Conservation (phyloP, 2,888 invertebrate species). For the Beris morrisii region DNA sequence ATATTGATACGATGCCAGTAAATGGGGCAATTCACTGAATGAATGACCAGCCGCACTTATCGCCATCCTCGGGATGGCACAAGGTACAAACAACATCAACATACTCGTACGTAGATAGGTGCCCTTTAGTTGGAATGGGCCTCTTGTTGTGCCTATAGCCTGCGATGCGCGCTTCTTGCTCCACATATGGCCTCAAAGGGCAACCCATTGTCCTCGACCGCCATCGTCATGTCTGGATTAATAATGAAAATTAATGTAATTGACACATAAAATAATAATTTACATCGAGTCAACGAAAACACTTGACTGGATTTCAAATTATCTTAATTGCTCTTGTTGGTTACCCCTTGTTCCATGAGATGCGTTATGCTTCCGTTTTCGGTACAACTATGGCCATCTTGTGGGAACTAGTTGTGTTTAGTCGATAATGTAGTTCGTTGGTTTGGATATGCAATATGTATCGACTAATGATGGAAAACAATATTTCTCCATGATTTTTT, state of each 20-base stretch:
- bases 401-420: neutral
- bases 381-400: constrained; percentile 12
- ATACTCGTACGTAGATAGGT: too few relatives aligned
- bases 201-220: neutral
- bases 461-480: too few relatives aligned
- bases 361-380: neutral
- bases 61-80: too few relatives aligned
- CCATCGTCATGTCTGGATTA: neutral
- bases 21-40: constrained; percentile 27
- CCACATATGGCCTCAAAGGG: too few relatives aligned
- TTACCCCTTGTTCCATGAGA: neutral
- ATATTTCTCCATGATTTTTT: too few relatives aligned
- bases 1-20: constrained; percentile 29
- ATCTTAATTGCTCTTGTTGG: neutral
- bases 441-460: neutral
- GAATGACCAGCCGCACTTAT: constrained; percentile 2
- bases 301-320: constrained; percentile 5
- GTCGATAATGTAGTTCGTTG: constrained; percentile 13
- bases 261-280: constrained; percentile 13
- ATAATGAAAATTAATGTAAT: constrained; percentile 17
- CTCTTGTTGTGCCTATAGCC: too few relatives aligned
- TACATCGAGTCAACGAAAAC: neutral
- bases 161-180: too few relatives aligned
- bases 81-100: too few relatives aligned
- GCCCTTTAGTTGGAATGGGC: too few relatives aligned